phyloP scores from a whole-genome alignment of 2,113 vertebrate species.

The Macquaria australasica region DNA sequence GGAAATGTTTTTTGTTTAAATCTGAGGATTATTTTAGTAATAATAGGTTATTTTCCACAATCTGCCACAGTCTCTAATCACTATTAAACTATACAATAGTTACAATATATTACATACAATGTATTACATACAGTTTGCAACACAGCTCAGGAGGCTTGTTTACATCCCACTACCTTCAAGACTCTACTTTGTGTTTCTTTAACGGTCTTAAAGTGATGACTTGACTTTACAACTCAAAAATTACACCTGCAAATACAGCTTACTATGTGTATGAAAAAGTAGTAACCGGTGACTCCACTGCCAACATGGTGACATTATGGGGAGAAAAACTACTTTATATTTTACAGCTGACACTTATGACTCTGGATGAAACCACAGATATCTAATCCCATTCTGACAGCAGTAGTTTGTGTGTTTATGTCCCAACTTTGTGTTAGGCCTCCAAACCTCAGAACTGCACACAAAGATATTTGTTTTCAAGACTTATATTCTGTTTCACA shows the following conservation, averaged over 20 bases:
- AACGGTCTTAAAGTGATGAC: neutral
- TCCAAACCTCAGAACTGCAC: neutral
- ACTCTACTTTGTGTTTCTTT: neutral
- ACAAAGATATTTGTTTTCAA: neutral
- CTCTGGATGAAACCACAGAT: neutral
- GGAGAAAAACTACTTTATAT: too few relatives aligned
- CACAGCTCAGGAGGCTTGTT: too few relatives aligned
- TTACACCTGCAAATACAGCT: neutral
- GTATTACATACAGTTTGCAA: neutral
- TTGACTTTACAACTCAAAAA: neutral
- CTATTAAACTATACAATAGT: neutral
- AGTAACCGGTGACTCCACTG: too few relatives aligned
- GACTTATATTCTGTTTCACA: neutral
- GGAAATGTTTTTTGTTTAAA: neutral
- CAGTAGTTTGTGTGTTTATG: neutral
- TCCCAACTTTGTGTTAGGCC: neutral
- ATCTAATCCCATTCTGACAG: neutral
- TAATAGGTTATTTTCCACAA: neutral
- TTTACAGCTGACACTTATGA: too few relatives aligned
- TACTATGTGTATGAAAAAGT: neutral
- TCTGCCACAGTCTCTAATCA: neutral
- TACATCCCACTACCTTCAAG: neutral
- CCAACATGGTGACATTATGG: too few relatives aligned
- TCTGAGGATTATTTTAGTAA: neutral
- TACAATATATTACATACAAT: neutral